Evolutionary conservation across 1,140 invertebrate species (phyloP).

Genomic region (Ectropis grisescens): DNA sequence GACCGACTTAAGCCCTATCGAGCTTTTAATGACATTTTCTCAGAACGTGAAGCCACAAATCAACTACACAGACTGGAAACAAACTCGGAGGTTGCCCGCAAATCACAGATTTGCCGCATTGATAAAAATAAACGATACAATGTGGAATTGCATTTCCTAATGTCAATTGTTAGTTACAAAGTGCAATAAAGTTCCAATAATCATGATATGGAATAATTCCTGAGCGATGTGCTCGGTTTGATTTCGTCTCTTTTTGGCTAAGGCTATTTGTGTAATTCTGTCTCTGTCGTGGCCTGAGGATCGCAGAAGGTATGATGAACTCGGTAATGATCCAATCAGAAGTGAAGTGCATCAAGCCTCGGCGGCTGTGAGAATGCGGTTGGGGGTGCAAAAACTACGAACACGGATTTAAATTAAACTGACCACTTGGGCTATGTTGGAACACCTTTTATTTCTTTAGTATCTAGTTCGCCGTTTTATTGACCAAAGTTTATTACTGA

Average conservation of each 20-base stretch:
- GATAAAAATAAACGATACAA: slow-evolving; percentile 69
- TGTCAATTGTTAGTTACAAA: slow-evolving; percentile 70
- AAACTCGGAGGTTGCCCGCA: slow-evolving; percentile 56
- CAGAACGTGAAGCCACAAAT: slow-evolving; percentile 43
- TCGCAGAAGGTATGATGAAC: slow-evolving; percentile 66
- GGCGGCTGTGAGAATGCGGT: slow-evolving; percentile 66
- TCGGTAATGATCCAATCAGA: slow-evolving; percentile 70
- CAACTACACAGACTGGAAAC: too few relatives aligned
- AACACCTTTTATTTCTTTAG: too few relatives aligned
- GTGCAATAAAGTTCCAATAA: slow-evolving; percentile 69
- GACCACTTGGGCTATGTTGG: slow-evolving; percentile 52
- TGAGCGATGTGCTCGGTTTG: slow-evolving; percentile 46
- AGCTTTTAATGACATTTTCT: slow-evolving; percentile 63
- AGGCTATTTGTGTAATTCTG: slow-evolving; percentile 12
- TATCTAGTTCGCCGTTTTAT: too few relatives aligned
- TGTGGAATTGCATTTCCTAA: slow-evolving; percentile 70
- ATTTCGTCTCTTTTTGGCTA: slow-evolving; percentile 25
- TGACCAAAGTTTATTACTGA: too few relatives aligned
- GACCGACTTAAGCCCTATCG: slow-evolving; percentile 54
- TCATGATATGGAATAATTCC: slow-evolving; percentile 69
- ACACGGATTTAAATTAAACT: slow-evolving; percentile 65
- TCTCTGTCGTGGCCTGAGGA: slow-evolving; percentile 52
- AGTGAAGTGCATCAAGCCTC: slow-evolving; percentile 63
- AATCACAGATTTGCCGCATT: slow-evolving; percentile 68
- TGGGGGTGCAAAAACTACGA: slow-evolving; percentile 65